Conservation (phyloP, 2,113 vertebrate species). For the Macquaria ambigua region DNA sequence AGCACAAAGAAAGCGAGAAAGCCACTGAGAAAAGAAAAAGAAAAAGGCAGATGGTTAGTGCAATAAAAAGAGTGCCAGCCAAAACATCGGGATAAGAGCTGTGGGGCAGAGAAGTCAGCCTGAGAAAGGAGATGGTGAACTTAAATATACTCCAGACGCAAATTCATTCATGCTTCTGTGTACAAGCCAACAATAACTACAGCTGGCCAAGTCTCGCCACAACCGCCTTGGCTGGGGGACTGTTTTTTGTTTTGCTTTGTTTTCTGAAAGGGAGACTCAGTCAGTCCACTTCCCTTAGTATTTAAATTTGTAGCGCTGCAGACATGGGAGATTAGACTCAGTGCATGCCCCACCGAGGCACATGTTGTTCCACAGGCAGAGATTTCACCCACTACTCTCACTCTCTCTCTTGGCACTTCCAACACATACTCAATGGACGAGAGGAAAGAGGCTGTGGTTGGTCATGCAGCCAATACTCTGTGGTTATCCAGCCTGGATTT, state of each 20-base stretch:
- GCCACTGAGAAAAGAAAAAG: neutral
- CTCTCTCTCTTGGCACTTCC: conserved; percentile 13
- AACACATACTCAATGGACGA: conserved; percentile 23
- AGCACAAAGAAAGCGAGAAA: neutral
- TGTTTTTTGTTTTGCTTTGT: conserved; percentile 31
- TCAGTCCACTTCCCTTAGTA: conserved; percentile 11
- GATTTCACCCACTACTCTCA: neutral
- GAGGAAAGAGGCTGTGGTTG: conserved; percentile 33
- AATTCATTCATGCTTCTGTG: conserved; percentile 62
- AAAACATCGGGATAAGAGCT: neutral
- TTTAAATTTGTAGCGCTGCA: conserved; percentile 39
- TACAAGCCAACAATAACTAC: conserved; percentile 57
- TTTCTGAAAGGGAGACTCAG: conserved; percentile 10
- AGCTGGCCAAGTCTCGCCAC: conserved; percentile 53
- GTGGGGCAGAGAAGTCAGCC: conserved; percentile 10
- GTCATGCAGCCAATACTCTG: conserved; percentile 20
- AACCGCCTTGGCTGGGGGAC: conserved; percentile 6
- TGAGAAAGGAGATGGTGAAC: conserved; percentile 9
- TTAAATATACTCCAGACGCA: conserved; percentile 54
- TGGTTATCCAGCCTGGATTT: conserved; percentile 42
- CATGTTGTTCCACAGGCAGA: conserved; percentile 43
- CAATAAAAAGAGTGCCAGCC: neutral
- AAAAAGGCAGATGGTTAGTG: neutral
- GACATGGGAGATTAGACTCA: conserved; percentile 21
- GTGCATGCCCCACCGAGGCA: conserved; percentile 11